Evolutionary conservation across 2,888 invertebrate species (phyloP).

Genomic region (Drepanosiphum platanoidis): DNA sequence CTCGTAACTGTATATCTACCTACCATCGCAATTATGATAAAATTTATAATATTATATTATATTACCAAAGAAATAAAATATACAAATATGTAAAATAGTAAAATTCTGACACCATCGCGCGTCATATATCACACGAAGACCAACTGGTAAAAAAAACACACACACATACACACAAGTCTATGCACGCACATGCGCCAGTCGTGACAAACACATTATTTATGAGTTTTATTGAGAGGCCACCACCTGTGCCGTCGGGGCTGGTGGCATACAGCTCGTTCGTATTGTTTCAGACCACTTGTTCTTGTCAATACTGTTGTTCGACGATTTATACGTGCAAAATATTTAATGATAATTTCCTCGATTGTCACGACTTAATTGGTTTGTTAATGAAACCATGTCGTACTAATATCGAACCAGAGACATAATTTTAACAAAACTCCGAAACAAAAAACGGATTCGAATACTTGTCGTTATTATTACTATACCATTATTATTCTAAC

Average conservation of each 20-base stretch:
- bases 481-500: too few relatives aligned
- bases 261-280: not conserved
- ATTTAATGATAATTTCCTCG: slow-evolving; percentile 3
- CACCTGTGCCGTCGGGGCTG: not conserved
- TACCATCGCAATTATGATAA: not conserved
- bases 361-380: slow-evolving; percentile 20
- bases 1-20: too few relatives aligned
- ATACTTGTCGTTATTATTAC: not conserved
- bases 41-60: too few relatives aligned
- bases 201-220: slow-evolving; percentile 39
- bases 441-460: not conserved
- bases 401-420: not conserved
- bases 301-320: slow-evolving; percentile 22
- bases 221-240: slow-evolving; percentile 3
- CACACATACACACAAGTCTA: not conserved
- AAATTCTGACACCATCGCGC: not conserved
- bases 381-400: slow-evolving; percentile 30
- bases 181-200: not conserved
- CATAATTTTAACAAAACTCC: slow-evolving; percentile 9
- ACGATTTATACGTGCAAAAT: not conserved
- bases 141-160: not conserved
- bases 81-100: not conserved
- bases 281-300: slow-evolving; percentile 41
- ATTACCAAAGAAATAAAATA: not conserved
- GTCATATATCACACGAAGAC: not conserved